These are phyloP conservation scores for Pleuronectes platessa DNA, from an alignment of 2,113 vertebrate genomes.

Conservation along the genomic window DNA sequence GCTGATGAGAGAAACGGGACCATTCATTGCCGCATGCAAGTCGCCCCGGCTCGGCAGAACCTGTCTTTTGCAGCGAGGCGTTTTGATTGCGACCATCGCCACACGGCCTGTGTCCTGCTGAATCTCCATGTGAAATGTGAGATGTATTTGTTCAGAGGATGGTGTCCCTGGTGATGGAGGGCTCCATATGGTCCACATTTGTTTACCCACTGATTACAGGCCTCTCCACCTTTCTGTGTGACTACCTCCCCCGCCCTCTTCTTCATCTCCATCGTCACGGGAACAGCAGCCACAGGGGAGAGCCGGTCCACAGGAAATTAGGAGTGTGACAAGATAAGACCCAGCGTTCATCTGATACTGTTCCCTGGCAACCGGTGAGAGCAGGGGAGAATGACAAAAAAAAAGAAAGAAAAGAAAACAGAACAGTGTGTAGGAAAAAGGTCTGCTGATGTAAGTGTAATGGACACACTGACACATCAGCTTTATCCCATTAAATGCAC, in stretches of 20 bases:
- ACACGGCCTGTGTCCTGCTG: conserved; percentile 21
- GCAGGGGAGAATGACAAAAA: conserved; percentile 42
- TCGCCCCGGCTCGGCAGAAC: conserved; percentile 7
- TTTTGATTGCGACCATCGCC: conserved; percentile 25
- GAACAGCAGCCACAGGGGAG: conserved; percentile 74
- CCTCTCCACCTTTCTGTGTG: conserved; percentile 54
- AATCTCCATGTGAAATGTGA: conserved; percentile 47
- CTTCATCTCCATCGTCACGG: conserved; percentile 65
- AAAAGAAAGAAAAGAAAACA: conserved; percentile 8
- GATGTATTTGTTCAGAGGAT: conserved; percentile 39
- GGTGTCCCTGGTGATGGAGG: conserved; percentile 57
- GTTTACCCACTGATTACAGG: conserved; percentile 74
- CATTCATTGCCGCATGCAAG: conserved; percentile 10
- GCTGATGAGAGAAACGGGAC: conserved; percentile 36
- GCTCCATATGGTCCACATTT: conserved; percentile 69
- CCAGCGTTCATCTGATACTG: conserved; percentile 75
- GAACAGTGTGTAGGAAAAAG: conserved; percentile 52
- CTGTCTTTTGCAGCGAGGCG: conserved; percentile 9
- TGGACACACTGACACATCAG: conserved; percentile 1
- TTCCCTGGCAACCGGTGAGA: conserved; percentile 78
- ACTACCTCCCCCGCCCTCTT: background rate
- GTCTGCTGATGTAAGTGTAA: conserved; percentile 24
- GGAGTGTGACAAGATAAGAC: conserved; percentile 81
- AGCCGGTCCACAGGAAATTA: conserved; percentile 81
- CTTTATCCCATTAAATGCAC: conserved; percentile 18